A percentile compares a stretch with the other conserved stretches of the same genome.
Conservation (phyloP, 2,797 vertebrate genomes). For the Sebastiscus albofasciatus region DNA sequence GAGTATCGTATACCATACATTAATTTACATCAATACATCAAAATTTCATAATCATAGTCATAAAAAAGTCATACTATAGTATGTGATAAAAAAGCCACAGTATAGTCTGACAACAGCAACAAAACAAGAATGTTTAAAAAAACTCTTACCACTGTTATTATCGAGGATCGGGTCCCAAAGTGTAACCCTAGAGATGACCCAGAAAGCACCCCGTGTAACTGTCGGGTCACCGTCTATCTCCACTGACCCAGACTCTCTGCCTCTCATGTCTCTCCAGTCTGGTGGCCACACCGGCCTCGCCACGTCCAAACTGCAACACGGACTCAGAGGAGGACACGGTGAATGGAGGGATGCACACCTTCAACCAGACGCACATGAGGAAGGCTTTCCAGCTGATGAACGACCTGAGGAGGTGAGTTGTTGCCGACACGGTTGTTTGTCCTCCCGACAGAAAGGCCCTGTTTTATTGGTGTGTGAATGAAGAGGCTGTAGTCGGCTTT, state of each 20-base stretch:
- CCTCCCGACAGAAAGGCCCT: no score
- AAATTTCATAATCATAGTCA: no score
- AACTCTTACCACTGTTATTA: not conserved
- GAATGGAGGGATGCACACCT: constrained; percentile 86
- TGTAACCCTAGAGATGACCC: not conserved
- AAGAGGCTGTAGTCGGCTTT: not conserved
- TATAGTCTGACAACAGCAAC: not conserved
- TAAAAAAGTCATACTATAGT: no score
- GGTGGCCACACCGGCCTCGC: constrained; percentile 82
- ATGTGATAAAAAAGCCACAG: no score
- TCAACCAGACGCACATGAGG: constrained; percentile 93
- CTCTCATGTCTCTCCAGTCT: constrained; percentile 65
- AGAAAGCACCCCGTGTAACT: not conserved
- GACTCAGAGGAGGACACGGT: constrained; percentile 87
- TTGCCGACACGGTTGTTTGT: no score
- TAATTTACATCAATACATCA: no score
- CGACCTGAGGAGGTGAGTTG: constrained; percentile 86
- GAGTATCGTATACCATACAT: no score
- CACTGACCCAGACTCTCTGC: constrained; percentile 39
- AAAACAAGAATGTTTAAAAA: not conserved
- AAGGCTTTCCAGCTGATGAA: constrained; percentile 98
- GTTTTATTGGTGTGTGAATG: not conserved
- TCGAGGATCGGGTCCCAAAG: not conserved
- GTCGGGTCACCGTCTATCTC: constrained; percentile 1
- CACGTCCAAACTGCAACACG: constrained; percentile 70